Evolutionary conservation across 2,113 vertebrate species (phyloP).

Genomic region (Callipepla squamata): DNA sequence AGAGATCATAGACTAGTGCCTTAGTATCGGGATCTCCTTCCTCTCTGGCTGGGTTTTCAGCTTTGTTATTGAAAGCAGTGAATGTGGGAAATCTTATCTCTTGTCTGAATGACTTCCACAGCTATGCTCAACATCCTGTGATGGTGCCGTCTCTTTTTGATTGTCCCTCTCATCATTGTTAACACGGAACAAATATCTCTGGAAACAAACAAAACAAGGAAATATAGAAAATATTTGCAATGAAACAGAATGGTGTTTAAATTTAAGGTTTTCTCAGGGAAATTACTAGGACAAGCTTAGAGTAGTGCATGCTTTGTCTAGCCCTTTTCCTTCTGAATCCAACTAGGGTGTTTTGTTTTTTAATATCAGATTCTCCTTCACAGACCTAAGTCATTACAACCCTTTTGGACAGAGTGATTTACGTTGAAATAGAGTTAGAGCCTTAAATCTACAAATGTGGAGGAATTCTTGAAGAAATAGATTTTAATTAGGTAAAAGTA

Average conservation of each 20-base stretch:
- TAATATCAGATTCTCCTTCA: neutral
- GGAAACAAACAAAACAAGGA: constrained; percentile 57
- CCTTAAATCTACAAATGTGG: neutral
- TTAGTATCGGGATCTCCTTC: neutral
- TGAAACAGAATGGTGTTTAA: constrained; percentile 4
- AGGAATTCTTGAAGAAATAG: neutral
- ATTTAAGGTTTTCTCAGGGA: constrained; percentile 3
- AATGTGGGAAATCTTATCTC: constrained; percentile 61
- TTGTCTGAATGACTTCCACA: constrained; percentile 53
- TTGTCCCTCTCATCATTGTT: constrained; percentile 32
- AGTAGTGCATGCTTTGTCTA: neutral
- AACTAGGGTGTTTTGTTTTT: neutral
- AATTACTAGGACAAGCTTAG: neutral
- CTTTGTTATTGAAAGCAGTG: neutral
- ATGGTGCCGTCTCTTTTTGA: constrained; percentile 11
- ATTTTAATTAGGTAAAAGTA: neutral
- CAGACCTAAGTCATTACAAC: neutral
- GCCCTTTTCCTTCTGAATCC: constrained; percentile 8
- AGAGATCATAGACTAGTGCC: neutral
- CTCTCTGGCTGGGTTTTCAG: neutral
- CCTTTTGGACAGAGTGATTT: neutral
- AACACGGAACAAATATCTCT: constrained; percentile 29
- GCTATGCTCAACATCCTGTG: constrained; percentile 43
- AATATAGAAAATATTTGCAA: constrained; percentile 44
- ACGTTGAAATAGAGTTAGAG: neutral